Evolutionary conservation across 2,888 invertebrate species (phyloP).

Genomic region (Limnephilus auricula): DNA sequence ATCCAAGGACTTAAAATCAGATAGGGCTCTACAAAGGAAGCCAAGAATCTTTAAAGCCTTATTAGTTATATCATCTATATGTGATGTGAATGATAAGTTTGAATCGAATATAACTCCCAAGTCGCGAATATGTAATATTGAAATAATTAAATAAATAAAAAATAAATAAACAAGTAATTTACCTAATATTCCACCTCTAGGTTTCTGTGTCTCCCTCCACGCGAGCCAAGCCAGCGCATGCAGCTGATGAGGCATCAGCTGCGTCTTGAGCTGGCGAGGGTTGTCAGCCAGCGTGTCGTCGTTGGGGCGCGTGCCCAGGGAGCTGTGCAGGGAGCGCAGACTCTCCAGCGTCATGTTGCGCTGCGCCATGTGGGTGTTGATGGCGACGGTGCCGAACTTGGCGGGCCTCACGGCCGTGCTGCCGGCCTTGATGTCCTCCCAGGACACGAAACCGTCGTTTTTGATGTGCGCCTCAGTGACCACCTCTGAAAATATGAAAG

Average conservation of each 20-base stretch:
- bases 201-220: constrained; percentile 93
- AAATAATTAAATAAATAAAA: too few relatives aligned
- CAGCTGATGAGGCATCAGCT: constrained; percentile 89
- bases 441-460: constrained; percentile 72
- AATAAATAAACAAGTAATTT: too few relatives aligned
- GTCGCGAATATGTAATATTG: too few relatives aligned
- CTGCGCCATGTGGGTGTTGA: constrained; percentile 83
- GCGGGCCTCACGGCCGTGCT: constrained; percentile 77
- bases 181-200: constrained; percentile 92
- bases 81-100: too few relatives aligned
- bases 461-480: constrained; percentile 70
- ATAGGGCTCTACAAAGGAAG: too few relatives aligned
- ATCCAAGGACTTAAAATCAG: too few relatives aligned
- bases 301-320: constrained; percentile 82
- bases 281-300: constrained; percentile 79
- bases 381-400: constrained; percentile 80
- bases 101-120: too few relatives aligned
- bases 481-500: constrained; percentile 68
- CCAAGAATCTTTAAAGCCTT: too few relatives aligned
- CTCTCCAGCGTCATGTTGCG: constrained; percentile 84
- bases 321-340: constrained; percentile 84
- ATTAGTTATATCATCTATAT: too few relatives aligned
- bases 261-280: constrained; percentile 81
- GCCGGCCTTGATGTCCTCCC: constrained; percentile 78
- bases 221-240: constrained; percentile 92